phyloP scores from a whole-genome alignment of 2,797 vertebrate species.

The Sebastes matsubarae region DNA sequence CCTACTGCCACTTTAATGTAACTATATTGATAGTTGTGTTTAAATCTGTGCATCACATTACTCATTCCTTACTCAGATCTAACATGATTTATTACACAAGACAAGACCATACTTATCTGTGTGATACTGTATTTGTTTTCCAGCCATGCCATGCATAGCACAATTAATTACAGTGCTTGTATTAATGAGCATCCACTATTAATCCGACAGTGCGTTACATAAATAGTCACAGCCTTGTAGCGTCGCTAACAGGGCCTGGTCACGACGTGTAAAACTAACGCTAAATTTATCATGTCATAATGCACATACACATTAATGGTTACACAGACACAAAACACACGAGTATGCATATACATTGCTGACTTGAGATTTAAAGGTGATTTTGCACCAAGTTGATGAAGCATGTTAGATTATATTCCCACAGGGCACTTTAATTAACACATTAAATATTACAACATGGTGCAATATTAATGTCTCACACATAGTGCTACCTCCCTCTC shows the following conservation, averaged over 20 bases:
- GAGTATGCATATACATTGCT: conserved; percentile 4
- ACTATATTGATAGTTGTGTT: background rate
- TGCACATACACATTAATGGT: background rate
- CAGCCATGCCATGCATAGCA: conserved; percentile 23
- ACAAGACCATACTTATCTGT: conserved; percentile 1
- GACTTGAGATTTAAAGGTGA: conserved; percentile 47
- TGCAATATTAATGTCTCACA: conserved; percentile 51
- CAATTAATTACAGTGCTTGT: conserved; percentile 50
- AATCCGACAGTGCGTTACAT: conserved; percentile 41
- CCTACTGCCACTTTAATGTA: too few relatives aligned
- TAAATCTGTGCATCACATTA: background rate
- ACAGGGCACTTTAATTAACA: conserved; percentile 67
- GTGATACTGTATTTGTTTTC: conserved; percentile 38
- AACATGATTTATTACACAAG: conserved; percentile 28
- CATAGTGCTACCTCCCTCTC: background rate
- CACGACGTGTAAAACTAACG: conserved; percentile 30
- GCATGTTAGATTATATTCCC: conserved; percentile 41
- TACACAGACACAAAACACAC: background rate
- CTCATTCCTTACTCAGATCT: background rate
- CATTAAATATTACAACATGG: conserved; percentile 60
- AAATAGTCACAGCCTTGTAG: conserved; percentile 45
- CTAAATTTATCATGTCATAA: conserved; percentile 31
- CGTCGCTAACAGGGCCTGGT: conserved; percentile 43
- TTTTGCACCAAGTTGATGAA: conserved; percentile 48
- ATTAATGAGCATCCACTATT: conserved; percentile 56